Evolutionary conservation across 2,797 vertebrate genomes (phyloP), one percentile per base, ranked within the genome.

Genomic region (Clarias laeviceps): DNA sequence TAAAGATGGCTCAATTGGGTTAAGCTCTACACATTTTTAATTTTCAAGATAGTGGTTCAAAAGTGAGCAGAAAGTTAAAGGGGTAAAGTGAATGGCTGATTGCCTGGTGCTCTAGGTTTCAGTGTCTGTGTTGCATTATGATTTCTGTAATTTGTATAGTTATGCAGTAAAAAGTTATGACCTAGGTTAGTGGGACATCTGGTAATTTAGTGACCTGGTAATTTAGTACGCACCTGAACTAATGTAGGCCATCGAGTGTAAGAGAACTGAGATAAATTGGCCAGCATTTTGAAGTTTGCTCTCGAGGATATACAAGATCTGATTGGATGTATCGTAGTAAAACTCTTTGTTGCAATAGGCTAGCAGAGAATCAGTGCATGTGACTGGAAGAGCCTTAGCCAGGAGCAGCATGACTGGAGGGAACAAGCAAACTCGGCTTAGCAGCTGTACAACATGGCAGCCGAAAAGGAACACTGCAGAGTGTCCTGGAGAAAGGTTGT

Each of bases 381-480:
- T 85, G 65, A 70, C 83, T 0, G 96, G 96, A 81, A 97, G 83
- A 0, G 91, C 91, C 88, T 94, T 94, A 77, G 96, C 95, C 91
- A 94, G 88, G 2, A 96, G 89, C 79, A 97, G 93, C 50, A 94
- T 91, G 61, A 95, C 89, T 0, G 92, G 90, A 40, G 94, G 95
- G 80, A 95, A 95, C 54, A 83, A 84, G 40, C 91, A 90, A 74
- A 88, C 85, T 84, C 82, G 90, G 85, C 91, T 91, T 32, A 97
- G 93, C 85, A 95, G 87, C 81, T 91, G 91, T 85, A 95, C 87
- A 83, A 96, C 91, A 37, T 94, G 93, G 87, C 95, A 96, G 80
- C 96, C 96, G 85, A 97, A 96, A 37, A 95, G 89, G 90, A 96
- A 97, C 82, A 96, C 83, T 1, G 95, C 92, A 0, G 94, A 94